A percentile compares a stretch with the other conserved stretches of the same genome.
Conservation (phyloP, 2,888 invertebrate genomes). For the Luperina nickerlii region DNA sequence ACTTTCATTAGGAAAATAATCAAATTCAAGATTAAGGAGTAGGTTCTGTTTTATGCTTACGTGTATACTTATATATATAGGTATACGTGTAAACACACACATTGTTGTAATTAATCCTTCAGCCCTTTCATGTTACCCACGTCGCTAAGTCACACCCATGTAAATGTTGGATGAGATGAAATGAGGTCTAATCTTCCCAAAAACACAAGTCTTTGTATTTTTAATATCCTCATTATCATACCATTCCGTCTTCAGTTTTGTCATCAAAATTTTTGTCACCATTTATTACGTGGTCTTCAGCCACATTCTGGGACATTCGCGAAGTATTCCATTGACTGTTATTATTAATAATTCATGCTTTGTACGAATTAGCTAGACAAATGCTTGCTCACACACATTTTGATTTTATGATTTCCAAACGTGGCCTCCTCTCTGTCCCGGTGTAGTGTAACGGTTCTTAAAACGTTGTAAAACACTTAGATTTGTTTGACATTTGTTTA, state of each 20-base stretch:
- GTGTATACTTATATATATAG: too few species aligned
- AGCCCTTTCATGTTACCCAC: conserved; percentile 13
- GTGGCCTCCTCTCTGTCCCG: conserved; percentile 52
- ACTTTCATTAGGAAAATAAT: background rate
- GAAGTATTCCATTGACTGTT: conserved; percentile 43
- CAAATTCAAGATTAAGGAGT: background rate
- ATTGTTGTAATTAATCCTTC: conserved; percentile 36
- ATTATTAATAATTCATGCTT: conserved; percentile 63
- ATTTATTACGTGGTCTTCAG: conserved; percentile 36
- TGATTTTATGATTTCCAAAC: conserved; percentile 52
- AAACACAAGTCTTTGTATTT: conserved; percentile 22
- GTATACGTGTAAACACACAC: background rate
- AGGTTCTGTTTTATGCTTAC: conserved; percentile 3
- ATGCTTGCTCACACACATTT: conserved; percentile 54
- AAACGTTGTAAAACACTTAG: conserved; percentile 62
- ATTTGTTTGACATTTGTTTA: conserved; percentile 66
- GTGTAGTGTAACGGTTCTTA: conserved; percentile 62
- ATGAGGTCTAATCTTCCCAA: conserved; percentile 23
- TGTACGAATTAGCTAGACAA: conserved; percentile 56
- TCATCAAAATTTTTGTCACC: conserved; percentile 32
- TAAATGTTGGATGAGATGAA: background rate
- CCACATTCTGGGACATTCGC: conserved; percentile 49
- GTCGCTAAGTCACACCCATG: conserved; percentile 4
- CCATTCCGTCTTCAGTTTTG: conserved; percentile 16
- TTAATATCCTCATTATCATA: conserved; percentile 24